Evolutionary conservation across 2,113 vertebrate species (phyloP).

Genomic region (Chamaea fasciata): DNA sequence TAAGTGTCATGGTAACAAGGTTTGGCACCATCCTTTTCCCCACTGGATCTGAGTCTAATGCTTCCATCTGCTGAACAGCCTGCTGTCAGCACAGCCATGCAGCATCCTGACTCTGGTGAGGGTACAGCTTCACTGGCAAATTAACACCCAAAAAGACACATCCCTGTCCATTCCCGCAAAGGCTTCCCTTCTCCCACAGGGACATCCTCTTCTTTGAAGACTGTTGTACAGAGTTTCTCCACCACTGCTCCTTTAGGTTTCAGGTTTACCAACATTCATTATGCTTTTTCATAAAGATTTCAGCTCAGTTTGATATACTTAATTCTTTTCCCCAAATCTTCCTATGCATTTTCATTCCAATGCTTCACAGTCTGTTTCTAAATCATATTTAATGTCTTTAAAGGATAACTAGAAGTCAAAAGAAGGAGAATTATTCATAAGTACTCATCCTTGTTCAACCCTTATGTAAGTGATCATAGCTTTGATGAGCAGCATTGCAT

Average conservation of each 20-base stretch:
- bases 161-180: not conserved
- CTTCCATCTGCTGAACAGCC: not conserved
- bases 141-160: not conserved
- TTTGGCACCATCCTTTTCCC: not conserved
- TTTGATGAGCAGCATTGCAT: not conserved
- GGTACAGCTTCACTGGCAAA: not conserved
- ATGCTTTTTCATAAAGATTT: not conserved
- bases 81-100: not conserved
- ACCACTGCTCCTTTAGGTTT: not conserved
- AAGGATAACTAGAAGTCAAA: not conserved
- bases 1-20: not conserved
- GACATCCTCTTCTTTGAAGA: not conserved
- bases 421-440: slow-evolving; percentile 2
- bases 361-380: not conserved
- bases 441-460: not conserved
- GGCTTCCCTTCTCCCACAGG: not conserved
- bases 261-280: not conserved
- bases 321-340: not conserved
- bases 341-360: not conserved
- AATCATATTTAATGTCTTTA: not conserved
- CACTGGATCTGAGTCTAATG: fast-evolving
- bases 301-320: not conserved
- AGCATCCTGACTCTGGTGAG: not conserved
- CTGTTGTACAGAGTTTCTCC: not conserved
- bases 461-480: not conserved